Evolutionary conservation across 2,888 invertebrate genomes (phyloP).

Genomic region (Cheilosia vulpina): DNA sequence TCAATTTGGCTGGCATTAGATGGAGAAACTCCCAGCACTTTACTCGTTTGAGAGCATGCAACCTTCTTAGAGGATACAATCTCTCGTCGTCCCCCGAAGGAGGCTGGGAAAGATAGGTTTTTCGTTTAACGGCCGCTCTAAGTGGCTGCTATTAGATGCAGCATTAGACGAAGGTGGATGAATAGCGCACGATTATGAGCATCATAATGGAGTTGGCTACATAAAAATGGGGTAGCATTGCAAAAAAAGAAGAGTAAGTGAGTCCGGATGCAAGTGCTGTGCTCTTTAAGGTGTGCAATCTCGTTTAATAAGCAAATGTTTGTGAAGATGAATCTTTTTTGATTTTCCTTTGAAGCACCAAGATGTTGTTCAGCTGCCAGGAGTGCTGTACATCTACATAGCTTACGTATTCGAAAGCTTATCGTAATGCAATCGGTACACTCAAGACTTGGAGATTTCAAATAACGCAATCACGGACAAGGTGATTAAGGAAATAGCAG

Average conservation of each 20-base stretch:
- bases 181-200: slow-evolving; percentile 58
- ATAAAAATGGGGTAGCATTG: slow-evolving; percentile 9
- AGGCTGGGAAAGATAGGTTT: slow-evolving; percentile 31
- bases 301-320: slow-evolving; percentile 73
- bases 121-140: slow-evolving; percentile 48
- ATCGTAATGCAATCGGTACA: slow-evolving; percentile 68
- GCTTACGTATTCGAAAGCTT: slow-evolving; percentile 18
- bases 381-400: neutral
- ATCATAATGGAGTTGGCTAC: slow-evolving; percentile 57
- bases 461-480: slow-evolving; percentile 2
- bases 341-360: slow-evolving; percentile 18
- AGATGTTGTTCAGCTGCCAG: neutral
- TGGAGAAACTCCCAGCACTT: slow-evolving; percentile 69
- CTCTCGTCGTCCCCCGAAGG: slow-evolving; percentile 34
- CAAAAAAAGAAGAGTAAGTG: neutral
- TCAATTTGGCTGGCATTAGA: slow-evolving; percentile 69
- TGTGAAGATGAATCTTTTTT: slow-evolving; percentile 62
- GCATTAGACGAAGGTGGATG: slow-evolving; percentile 59
- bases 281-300: slow-evolving; percentile 58
- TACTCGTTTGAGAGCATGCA: slow-evolving; percentile 51
- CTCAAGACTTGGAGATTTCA: neutral
- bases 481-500: neutral
- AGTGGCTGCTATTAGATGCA: slow-evolving; percentile 63
- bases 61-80: slow-evolving; percentile 18
- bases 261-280: slow-evolving; percentile 10